Evolutionary conservation across 2,113 vertebrate species (phyloP).

Genomic region (Thryonomys swinderianus): DNA sequence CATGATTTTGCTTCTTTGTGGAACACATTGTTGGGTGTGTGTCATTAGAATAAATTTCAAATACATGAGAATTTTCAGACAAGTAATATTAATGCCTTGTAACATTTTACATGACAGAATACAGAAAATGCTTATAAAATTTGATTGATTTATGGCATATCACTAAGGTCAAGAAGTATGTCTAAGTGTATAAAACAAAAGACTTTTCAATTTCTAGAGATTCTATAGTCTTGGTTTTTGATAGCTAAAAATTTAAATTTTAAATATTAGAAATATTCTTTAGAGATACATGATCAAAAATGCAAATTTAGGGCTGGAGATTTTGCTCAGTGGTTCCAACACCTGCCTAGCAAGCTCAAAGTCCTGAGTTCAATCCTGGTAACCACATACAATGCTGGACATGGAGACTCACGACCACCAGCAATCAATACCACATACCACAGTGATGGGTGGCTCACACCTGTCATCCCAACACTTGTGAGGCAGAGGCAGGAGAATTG

Average conservation of each 20-base stretch:
- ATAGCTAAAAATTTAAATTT: constrained; percentile 27
- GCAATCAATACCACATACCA: too few species aligned
- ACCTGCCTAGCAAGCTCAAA: too few species aligned
- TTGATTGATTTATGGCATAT: constrained; percentile 33
- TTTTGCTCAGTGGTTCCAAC: too few species aligned
- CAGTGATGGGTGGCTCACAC: too few species aligned
- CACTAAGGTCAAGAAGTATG: neutral
- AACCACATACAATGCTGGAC: too few species aligned
- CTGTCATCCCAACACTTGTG: too few species aligned
- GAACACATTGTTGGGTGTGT: neutral
- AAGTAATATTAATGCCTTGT: neutral
- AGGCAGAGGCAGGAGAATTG: too few species aligned
- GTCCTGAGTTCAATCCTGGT: too few species aligned
- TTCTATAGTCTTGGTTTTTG: neutral
- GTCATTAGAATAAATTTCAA: neutral
- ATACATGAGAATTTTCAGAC: neutral
- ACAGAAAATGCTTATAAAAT: neutral
- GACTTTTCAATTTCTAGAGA: neutral
- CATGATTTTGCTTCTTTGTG: neutral
- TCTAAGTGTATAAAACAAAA: neutral
- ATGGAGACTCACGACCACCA: too few species aligned
- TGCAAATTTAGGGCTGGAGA: neutral
- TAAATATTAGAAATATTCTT: neutral
- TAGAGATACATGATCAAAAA: neutral
- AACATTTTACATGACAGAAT: neutral